These are phyloP conservation scores for Oxyscelio sp. DNA, from an alignment of 2,888 invertebrate species.

Conservation along the genomic window DNA sequence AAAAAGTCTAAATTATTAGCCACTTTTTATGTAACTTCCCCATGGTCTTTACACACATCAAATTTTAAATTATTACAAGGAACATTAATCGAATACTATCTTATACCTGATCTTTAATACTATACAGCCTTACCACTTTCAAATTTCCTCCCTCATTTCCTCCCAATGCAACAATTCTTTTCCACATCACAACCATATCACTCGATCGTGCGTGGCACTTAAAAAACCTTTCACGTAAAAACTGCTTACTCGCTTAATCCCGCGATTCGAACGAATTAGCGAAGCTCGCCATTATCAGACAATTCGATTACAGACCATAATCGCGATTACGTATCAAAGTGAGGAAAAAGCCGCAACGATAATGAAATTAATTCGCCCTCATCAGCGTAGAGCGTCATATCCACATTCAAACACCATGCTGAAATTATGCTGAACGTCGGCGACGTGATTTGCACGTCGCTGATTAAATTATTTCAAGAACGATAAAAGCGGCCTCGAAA, in stretches of 20 bases:
- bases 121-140: too few relatives aligned
- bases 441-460: neutral
- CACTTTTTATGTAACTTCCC: too few relatives aligned
- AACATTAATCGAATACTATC: too few relatives aligned
- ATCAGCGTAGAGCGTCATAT: constrained; percentile 1
- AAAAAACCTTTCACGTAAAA: constrained; percentile 33
- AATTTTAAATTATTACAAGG: too few relatives aligned
- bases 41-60: too few relatives aligned
- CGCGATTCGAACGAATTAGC: constrained; percentile 42
- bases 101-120: too few relatives aligned
- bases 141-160: too few relatives aligned
- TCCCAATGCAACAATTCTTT: too few relatives aligned
- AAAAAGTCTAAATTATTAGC: too few relatives aligned
- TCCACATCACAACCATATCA: too few relatives aligned
- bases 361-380: constrained; percentile 29
- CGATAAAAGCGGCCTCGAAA: too few relatives aligned
- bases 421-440: neutral
- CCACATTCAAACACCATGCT: neutral
- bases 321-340: constrained; percentile 50
- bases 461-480: neutral
- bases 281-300: constrained; percentile 35
- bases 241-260: constrained; percentile 16
- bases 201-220: neutral
- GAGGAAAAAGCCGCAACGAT: constrained; percentile 19
- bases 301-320: constrained; percentile 44